Evolutionary conservation across 2,113 vertebrate genomes (phyloP).

Genomic region (Pterocles burchelli): DNA sequence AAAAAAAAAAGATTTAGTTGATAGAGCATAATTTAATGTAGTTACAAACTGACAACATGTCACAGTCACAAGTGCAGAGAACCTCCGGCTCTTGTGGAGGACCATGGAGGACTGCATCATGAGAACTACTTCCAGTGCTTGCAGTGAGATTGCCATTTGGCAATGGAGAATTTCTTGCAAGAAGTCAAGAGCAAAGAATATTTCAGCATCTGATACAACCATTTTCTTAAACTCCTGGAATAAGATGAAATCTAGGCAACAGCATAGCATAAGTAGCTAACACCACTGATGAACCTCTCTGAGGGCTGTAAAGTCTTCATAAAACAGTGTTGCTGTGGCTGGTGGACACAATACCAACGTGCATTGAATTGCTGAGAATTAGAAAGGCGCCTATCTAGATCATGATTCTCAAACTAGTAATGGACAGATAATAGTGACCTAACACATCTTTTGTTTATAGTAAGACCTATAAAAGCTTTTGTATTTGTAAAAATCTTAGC

Average conservation of each 20-base stretch:
- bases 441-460: not conserved
- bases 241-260: not conserved
- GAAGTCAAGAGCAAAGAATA: not conserved
- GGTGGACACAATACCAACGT: not conserved
- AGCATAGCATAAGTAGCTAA: not conserved
- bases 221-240: not conserved
- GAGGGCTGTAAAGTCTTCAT: not conserved
- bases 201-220: not conserved
- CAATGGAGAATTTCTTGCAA: not conserved
- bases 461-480: not conserved
- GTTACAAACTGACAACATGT: not conserved
- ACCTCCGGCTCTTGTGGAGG: not conserved
- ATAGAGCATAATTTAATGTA: not conserved
- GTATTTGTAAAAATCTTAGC: not conserved
- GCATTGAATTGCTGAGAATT: not conserved
- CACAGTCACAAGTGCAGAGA: not conserved
- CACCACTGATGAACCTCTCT: not conserved
- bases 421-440: not conserved
- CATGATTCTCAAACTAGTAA: not conserved
- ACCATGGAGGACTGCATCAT: not conserved
- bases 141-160: not conserved
- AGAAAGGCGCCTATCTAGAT: not conserved
- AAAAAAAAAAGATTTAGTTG: not conserved
- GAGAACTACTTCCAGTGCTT: not conserved
- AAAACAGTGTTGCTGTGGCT: not conserved